Percentiles rank a stretch among this genome's conserved stretches.
These are phyloP conservation scores for Haliclystus octoradiatus DNA, from an alignment of 30 jellyfish, hydroid and myxozoan species.

Conservation along the genomic window DNA sequence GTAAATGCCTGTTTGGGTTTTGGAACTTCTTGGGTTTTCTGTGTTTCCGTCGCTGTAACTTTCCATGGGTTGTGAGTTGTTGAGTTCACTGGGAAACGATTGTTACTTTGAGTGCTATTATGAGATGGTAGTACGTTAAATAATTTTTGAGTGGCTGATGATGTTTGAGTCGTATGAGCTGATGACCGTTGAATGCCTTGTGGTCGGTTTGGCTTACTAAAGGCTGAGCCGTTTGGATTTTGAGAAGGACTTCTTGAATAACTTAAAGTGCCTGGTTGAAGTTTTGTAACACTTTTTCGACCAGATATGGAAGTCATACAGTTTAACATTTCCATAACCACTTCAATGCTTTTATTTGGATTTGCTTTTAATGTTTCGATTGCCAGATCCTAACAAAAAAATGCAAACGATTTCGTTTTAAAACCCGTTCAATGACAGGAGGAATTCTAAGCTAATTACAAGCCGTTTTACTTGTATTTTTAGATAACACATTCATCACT, in stretches of 20 bases:
- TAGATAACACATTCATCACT: too few species aligned
- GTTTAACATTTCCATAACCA: constrained; percentile 64
- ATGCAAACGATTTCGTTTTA: too few species aligned
- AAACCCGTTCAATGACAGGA: too few species aligned
- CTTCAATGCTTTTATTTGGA: constrained; percentile 67
- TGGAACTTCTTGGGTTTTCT: background rate
- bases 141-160: constrained; percentile 9
- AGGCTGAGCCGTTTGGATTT: background rate
- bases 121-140: constrained; percentile 11
- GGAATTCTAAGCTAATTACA: too few species aligned
- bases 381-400: constrained; percentile 59
- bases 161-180: constrained; percentile 3
- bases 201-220: background rate
- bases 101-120: constrained; percentile 4
- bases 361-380: constrained; percentile 55
- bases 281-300: constrained; percentile 23
- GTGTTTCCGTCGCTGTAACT: background rate
- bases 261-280: constrained; percentile 59
- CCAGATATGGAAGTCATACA: constrained; percentile 53
- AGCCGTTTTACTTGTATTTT: too few species aligned
- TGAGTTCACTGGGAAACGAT: background rate
- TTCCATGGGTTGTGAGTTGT: background rate
- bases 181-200: constrained; percentile 4
- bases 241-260: constrained; percentile 26
- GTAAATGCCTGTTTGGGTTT: background rate